Percentiles rank a stretch among this genome's conserved stretches.
Evolutionary conservation across 2,797 vertebrate species (phyloP).

Genomic region (Mormyrops boulengeri): DNA sequence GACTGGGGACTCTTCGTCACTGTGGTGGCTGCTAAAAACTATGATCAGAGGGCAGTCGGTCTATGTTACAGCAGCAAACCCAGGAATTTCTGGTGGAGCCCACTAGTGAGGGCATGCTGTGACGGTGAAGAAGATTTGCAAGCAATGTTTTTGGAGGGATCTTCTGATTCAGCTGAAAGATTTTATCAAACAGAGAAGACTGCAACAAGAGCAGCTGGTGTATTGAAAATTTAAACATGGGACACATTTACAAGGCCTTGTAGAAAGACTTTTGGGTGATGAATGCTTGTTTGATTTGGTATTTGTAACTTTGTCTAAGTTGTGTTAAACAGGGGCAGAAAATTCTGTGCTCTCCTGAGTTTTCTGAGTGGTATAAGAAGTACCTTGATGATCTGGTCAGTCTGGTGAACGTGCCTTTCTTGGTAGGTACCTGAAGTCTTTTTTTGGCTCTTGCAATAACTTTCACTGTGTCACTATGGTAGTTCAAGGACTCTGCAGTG

Average conservation of each 20-base stretch:
- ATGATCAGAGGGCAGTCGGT: background rate
- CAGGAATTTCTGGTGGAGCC: background rate
- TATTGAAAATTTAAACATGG: background rate
- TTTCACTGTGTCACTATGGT: background rate
- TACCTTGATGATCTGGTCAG: background rate
- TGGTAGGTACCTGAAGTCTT: background rate
- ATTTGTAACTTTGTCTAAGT: background rate
- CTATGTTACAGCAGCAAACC: background rate
- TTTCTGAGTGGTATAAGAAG: background rate
- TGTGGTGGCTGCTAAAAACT: background rate
- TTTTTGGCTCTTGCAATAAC: background rate
- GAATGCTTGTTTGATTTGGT: background rate
- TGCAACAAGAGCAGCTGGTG: background rate
- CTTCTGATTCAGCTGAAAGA: background rate
- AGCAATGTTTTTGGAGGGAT: background rate
- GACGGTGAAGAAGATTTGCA: background rate
- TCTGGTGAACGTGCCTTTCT: background rate
- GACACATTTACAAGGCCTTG: background rate
- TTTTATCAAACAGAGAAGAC: background rate
- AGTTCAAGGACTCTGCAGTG: background rate
- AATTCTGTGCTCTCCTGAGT: background rate
- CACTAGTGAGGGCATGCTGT: background rate
- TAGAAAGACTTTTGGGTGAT: background rate
- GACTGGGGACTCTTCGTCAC: background rate
- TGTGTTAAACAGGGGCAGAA: background rate